These are phyloP conservation scores for Cavia aperea DNA, from an alignment of 2,113 vertebrate species.

Conservation along the genomic window DNA sequence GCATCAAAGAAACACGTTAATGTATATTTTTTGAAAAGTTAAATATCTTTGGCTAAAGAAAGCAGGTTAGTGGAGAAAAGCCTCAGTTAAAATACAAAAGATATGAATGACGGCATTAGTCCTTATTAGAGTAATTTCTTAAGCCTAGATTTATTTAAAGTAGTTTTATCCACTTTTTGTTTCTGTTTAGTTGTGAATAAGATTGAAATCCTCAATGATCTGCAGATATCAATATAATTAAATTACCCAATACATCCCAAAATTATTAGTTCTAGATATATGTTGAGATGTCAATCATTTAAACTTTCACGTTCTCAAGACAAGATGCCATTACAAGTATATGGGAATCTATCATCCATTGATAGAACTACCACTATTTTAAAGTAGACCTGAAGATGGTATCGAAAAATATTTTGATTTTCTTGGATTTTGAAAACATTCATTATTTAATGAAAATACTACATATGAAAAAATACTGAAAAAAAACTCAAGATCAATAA, in stretches of 20 bases:
- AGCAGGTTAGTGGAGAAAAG: neutral
- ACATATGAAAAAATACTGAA: neutral
- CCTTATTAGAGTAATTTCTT: neutral
- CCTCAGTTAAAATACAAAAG: neutral
- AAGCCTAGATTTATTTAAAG: neutral
- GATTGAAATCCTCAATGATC: neutral
- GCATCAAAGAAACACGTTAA: neutral
- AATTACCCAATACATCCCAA: neutral
- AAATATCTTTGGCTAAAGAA: neutral
- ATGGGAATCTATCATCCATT: neutral
- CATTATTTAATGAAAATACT: neutral
- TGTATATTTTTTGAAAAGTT: neutral
- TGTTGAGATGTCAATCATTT: neutral
- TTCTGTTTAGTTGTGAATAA: neutral
- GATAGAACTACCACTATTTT: neutral
- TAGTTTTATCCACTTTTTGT: neutral
- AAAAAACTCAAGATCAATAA: neutral
- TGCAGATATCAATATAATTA: neutral
- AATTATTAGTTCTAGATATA: neutral
- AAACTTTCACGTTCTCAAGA: neutral
- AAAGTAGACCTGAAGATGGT: neutral
- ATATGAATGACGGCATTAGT: neutral
- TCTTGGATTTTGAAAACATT: neutral
- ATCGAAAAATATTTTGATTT: neutral
- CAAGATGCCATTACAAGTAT: neutral